These are phyloP conservation scores for Gasterosteus aculeatus DNA, from an alignment of 2,113 vertebrate species.

Conservation along the genomic window DNA sequence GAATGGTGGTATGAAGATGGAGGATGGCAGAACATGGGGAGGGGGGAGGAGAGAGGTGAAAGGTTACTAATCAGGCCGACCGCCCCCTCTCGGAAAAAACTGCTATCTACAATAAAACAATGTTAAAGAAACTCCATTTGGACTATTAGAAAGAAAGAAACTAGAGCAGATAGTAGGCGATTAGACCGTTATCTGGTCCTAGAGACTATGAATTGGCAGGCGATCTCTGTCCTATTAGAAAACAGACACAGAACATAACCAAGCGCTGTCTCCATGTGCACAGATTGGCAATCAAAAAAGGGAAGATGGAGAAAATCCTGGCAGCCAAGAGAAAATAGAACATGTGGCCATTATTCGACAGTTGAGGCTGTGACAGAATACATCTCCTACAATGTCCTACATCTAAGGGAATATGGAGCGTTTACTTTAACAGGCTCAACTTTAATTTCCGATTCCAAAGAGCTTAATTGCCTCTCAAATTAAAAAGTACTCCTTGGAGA, in stretches of 20 bases:
- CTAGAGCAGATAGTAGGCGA: not conserved
- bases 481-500: not conserved
- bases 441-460: not conserved
- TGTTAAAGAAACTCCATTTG: not conserved
- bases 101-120: not conserved
- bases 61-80: not conserved
- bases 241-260: not conserved
- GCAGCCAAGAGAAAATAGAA: not conserved
- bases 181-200: not conserved
- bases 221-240: not conserved
- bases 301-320: not conserved
- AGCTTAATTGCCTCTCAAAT: not conserved
- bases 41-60: not conserved
- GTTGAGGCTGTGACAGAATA: not conserved
- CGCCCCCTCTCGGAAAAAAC: not conserved
- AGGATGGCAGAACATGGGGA: slow-evolving; percentile 4
- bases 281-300: not conserved
- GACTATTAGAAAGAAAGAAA: not conserved
- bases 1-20: not conserved
- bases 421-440: not conserved
- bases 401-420: not conserved
- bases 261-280: not conserved
- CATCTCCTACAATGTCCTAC: not conserved
- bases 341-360: not conserved
- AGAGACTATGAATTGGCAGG: not conserved